A percentile compares a stretch with the other conserved stretches of the same genome.
These are phyloP conservation scores for Microctenopoma stevenorrisi DNA, from an alignment of 2,797 vertebrate species.

Conservation along the genomic window DNA sequence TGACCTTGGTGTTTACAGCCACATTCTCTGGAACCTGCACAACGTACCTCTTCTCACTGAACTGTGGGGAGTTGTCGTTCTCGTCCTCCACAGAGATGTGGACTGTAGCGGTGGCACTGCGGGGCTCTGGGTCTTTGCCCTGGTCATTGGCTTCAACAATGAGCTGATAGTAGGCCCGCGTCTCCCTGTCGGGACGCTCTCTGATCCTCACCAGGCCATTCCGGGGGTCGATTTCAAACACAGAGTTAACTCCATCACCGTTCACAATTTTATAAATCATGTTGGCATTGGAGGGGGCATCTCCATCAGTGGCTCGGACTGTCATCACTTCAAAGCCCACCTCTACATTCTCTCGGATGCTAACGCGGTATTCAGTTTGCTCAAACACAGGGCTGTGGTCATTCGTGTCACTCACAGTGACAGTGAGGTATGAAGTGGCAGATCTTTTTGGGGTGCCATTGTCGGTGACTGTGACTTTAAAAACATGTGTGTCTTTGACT, in stretches of 20 bases:
- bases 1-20: conserved; percentile 88
- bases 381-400: conserved; percentile 94
- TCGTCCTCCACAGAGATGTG: conserved; percentile 94
- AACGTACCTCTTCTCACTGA: conserved; percentile 92
- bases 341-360: conserved; percentile 93
- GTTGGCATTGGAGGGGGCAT: conserved; percentile 94
- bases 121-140: conserved; percentile 92
- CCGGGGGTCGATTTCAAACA: conserved; percentile 92
- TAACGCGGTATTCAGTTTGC: conserved; percentile 90
- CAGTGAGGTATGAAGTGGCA: conserved; percentile 88
- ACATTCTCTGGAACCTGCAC: conserved; percentile 93
- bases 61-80: conserved; percentile 98
- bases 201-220: conserved; percentile 92
- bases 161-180: conserved; percentile 86
- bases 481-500: conserved; percentile 94
- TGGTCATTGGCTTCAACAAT: conserved; percentile 97
- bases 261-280: conserved; percentile 95
- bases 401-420: conserved; percentile 96
- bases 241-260: conserved; percentile 79
- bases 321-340: conserved; percentile 96
- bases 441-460: conserved; percentile 86
- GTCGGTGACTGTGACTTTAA: conserved; percentile 91
- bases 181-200: conserved; percentile 90
- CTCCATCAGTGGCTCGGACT: conserved; percentile 93
- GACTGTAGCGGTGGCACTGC: conserved; percentile 91